These are phyloP conservation scores for Diplogasteroides magnus DNA, from an alignment of 1,140 invertebrate genomes.

Conservation along the genomic window DNA sequence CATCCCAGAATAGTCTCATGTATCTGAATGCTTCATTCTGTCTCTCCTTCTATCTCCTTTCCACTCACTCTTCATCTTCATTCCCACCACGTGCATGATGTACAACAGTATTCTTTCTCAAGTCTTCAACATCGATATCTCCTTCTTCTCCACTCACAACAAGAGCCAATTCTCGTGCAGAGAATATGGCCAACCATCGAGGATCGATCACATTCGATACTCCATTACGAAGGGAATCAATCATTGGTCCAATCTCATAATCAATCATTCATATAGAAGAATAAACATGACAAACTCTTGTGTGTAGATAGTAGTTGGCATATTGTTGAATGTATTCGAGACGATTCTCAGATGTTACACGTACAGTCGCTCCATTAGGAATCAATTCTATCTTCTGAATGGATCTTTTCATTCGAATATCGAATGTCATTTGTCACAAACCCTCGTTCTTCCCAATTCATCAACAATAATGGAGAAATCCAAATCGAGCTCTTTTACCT, in stretches of 20 bases:
- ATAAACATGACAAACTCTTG: conserved; percentile 11
- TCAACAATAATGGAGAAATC: conserved; percentile 21
- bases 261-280: neutral
- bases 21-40: neutral
- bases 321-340: conserved; percentile 17
- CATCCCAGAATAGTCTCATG: neutral
- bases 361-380: conserved; percentile 14
- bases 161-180: conserved; percentile 15
- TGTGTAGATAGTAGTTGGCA: conserved; percentile 19
- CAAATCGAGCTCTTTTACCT: conserved; percentile 13
- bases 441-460: conserved; percentile 11
- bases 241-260: conserved; percentile 21
- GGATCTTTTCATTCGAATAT: neutral
- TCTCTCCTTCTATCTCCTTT: neutral
- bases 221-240: conserved; percentile 16
- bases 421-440: neutral
- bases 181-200: conserved; percentile 25
- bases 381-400: conserved; percentile 20
- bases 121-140: neutral
- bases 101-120: neutral
- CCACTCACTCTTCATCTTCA: neutral
- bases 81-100: neutral
- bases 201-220: conserved; percentile 13
- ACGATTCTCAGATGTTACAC: conserved; percentile 16
- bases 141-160: conserved; percentile 13